A percentile compares a stretch with the other conserved stretches of the same genome.
These are phyloP conservation scores for Labeo rohita DNA, from an alignment of 2,113 vertebrate genomes.

Conservation along the genomic window DNA sequence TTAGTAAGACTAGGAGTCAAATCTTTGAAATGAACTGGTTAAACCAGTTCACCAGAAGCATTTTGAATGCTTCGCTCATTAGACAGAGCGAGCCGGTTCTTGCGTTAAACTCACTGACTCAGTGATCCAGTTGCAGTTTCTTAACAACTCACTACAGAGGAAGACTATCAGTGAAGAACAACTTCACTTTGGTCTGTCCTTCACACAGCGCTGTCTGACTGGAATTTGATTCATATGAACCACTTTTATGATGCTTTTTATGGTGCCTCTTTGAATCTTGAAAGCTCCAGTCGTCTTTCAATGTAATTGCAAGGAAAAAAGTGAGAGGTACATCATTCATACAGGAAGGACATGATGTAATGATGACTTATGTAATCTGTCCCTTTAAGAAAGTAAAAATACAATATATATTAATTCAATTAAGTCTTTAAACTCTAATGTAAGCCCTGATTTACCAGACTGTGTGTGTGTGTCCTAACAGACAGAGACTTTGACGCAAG, in stretches of 20 bases:
- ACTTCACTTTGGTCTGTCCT: background rate
- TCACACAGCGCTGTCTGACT: background rate
- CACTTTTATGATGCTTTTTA: background rate
- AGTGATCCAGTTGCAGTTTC: no score
- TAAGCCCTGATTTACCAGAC: background rate
- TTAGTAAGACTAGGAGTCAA: no score
- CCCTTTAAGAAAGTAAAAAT: background rate
- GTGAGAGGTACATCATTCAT: background rate
- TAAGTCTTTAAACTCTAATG: background rate
- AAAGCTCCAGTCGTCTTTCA: background rate
- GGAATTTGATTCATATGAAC: background rate
- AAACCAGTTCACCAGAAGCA: background rate
- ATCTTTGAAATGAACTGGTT: background rate
- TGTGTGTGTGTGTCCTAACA: background rate
- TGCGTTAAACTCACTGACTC: no score
- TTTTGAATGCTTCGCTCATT: background rate
- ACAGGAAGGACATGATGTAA: background rate
- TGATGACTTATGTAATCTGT: background rate
- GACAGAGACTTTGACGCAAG: background rate
- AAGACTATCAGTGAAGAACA: background rate
- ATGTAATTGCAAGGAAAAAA: background rate
- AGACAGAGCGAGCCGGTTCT: background rate
- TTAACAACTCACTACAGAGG: background rate
- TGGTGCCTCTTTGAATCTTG: background rate
- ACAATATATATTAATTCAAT: no score